These are phyloP conservation scores for Megalopta genalis DNA, from an alignment of 1,140 invertebrate species.

Conservation along the genomic window DNA sequence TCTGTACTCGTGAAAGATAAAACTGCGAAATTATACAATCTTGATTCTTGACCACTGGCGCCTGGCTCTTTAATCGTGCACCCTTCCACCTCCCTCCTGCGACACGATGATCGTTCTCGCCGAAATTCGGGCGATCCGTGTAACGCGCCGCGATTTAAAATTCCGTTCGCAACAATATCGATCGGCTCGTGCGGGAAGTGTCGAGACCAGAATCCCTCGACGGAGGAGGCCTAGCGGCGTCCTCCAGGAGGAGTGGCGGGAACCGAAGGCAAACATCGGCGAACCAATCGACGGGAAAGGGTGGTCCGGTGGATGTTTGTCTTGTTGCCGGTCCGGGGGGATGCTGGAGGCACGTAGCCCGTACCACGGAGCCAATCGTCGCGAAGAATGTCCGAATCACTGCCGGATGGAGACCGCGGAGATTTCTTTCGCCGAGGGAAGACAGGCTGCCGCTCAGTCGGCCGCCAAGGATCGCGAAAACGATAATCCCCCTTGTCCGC, in stretches of 20 bases:
- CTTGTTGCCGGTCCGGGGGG: slow-evolving; percentile 59
- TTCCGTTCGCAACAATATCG: too few relatives aligned
- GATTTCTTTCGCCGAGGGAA: slow-evolving; percentile 42
- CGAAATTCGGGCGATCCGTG: too few relatives aligned
- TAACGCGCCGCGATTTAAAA: too few relatives aligned
- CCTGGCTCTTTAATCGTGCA: neutral
- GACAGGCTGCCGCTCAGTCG: slow-evolving; percentile 39
- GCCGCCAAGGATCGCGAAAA: slow-evolving; percentile 48
- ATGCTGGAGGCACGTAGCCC: slow-evolving; percentile 59
- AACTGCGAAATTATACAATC: slow-evolving; percentile 66
- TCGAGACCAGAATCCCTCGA: neutral
- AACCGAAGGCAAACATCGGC: slow-evolving; percentile 65
- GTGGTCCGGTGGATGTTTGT: slow-evolving; percentile 71
- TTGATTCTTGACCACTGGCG: slow-evolving; percentile 60
- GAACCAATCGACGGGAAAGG: slow-evolving; percentile 72
- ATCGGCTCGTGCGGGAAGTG: too few relatives aligned
- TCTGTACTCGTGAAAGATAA: slow-evolving; percentile 61
- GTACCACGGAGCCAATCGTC: slow-evolving; percentile 57
- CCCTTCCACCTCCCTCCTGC: too few relatives aligned
- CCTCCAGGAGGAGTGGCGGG: slow-evolving; percentile 62
- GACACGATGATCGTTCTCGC: too few relatives aligned
- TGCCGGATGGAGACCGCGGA: slow-evolving; percentile 5
- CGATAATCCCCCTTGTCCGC: neutral
- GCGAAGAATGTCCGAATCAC: slow-evolving; percentile 46
- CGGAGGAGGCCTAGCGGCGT: slow-evolving; percentile 4